Evolutionary conservation across 1,140 invertebrate species (phyloP).

Genomic region (Leptopilina boulardi): DNA sequence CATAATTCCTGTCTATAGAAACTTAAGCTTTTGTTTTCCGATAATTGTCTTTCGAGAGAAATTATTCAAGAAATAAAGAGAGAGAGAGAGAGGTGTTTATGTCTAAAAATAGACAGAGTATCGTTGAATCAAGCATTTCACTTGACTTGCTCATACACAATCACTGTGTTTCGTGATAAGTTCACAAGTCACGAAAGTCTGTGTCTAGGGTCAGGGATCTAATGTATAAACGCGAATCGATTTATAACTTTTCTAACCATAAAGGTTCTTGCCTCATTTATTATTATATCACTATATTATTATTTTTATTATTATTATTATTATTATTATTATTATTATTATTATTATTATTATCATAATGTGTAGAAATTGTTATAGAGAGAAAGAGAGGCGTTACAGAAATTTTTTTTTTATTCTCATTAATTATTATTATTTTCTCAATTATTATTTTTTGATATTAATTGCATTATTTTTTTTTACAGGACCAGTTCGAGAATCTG

Average conservation of each 20-base stretch:
- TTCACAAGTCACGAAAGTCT: slow-evolving; percentile 19
- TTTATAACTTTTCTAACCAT: background rate
- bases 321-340: background rate
- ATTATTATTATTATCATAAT: background rate
- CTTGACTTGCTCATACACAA: background rate
- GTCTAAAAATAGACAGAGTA: background rate
- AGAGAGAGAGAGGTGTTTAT: background rate
- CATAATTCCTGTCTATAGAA: no score
- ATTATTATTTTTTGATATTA: background rate
- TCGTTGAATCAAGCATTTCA: slow-evolving; percentile 1
- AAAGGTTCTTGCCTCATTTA: background rate
- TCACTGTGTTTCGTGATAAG: slow-evolving; percentile 11
- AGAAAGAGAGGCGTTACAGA: background rate
- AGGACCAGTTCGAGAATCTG: slow-evolving; percentile 99
- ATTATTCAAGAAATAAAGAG: no score
- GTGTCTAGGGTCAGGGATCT: slow-evolving; percentile 8
- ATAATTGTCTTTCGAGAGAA: background rate
- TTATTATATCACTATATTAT: background rate
- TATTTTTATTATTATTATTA: background rate
- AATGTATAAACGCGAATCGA: slow-evolving; percentile 5
- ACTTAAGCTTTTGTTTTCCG: no score
- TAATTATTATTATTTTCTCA: background rate
- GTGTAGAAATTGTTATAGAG: no score
- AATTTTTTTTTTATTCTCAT: background rate
- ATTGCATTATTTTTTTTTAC: slow-evolving; percentile 71